Evolutionary conservation across 2,888 invertebrate species (phyloP), one percentile per base, ranked within the genome.

Genomic region (Heliconius charithonia): DNA sequence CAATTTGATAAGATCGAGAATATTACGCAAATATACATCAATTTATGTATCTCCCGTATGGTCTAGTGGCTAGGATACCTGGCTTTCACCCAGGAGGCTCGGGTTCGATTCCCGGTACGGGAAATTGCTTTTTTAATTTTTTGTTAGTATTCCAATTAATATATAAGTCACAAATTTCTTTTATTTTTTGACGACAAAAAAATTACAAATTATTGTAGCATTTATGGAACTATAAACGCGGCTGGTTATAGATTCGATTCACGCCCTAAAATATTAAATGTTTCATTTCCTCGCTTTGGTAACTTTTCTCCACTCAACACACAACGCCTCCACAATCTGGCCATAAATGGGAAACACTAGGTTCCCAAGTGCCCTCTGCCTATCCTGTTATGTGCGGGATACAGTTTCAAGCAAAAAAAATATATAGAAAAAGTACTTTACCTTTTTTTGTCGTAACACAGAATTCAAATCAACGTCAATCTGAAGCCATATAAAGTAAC

Each of bases 91-190:
- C 96, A 96, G 96, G 96, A 96, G 96, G 96, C 96, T 96, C 96
- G 96, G 96, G 96, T 96, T 96, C 96, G 96, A 96, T 96, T 96
- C 96, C 96, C 96, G 96, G 96, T 96, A 96, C 95, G 96, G 96
- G 96, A 96, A 96, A 80, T 0, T 0, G 0, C 25, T 45, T 27
- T 27, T 41, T 69, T 10, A 19, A 22, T 22, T 59, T 56, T 56
- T 22, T 51, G 19, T 51, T 51, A 51, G 0, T 51, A 51, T 51
- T 51, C 16, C 4, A 45, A 16, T 45, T 45, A 45, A 13, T 45
- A 13, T 0, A 13, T 13, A 13, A 0, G 41, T 45, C 16, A 45
- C 6, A 16, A 19, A 1, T 19, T 19, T 19, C 16, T 19, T 16
- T 51, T 19, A 51, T 51, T 51, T n/a, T 51, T 19, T 6, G 45